These are phyloP conservation scores for Saguinus imperator DNA, from an alignment of 2,113 vertebrate genomes.

Conservation along the genomic window DNA sequence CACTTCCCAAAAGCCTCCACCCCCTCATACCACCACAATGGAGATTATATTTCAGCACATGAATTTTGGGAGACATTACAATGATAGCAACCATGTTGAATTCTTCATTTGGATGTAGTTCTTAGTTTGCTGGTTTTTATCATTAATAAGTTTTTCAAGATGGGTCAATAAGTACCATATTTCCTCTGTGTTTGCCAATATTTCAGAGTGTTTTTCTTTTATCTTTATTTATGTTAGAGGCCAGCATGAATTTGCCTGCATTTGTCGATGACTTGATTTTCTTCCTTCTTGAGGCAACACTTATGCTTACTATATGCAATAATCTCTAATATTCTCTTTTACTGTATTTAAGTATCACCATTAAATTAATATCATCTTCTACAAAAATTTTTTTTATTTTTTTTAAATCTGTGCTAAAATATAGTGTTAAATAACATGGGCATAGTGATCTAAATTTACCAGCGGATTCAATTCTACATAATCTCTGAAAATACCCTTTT, in stretches of 20 bases:
- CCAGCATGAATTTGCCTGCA: background rate
- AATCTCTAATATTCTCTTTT: background rate
- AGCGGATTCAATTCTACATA: background rate
- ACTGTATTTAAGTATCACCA: background rate
- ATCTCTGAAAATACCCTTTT: background rate
- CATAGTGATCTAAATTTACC: background rate
- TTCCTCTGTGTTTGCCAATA: background rate
- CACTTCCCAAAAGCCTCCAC: background rate
- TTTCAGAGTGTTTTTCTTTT: background rate
- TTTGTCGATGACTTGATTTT: constrained; percentile 19
- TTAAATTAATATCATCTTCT: background rate
- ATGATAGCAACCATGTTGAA: background rate
- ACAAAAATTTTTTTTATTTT: background rate
- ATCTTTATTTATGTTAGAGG: background rate
- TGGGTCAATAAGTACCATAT: background rate
- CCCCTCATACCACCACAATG: background rate
- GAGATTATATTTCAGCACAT: background rate
- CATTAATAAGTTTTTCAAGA: constrained; percentile 21
- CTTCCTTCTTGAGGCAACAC: background rate
- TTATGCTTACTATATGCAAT: background rate
- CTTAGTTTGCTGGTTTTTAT: background rate
- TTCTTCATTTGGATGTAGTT: constrained; percentile 31
- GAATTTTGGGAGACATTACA: background rate
- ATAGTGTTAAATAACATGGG: background rate
- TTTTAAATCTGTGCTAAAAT: background rate